Conservation (phyloP, 1,140 invertebrate species). For the Aphidius gifuensis region DNA sequence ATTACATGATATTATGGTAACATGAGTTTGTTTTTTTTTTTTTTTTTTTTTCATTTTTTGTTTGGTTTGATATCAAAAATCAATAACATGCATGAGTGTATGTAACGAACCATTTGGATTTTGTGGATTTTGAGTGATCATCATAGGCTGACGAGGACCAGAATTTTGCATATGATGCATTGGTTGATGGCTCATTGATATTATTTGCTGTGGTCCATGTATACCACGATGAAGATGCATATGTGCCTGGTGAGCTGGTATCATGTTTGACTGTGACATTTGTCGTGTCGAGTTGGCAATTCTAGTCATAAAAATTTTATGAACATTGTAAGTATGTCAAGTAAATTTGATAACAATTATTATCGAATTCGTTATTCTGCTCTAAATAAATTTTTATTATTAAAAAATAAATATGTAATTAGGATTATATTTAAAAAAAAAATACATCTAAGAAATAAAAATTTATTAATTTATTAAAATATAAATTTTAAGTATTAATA, state of each 20-base stretch:
- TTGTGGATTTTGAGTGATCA: constrained; percentile 49
- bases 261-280: constrained; percentile 53
- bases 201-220: constrained; percentile 46
- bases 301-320: constrained; percentile 30
- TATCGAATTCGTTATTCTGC: too few relatives aligned
- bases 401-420: background rate
- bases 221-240: constrained; percentile 43
- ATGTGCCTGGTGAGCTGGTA: constrained; percentile 49
- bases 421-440: background rate
- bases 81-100: too few relatives aligned
- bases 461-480: too few relatives aligned
- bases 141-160: constrained; percentile 45
- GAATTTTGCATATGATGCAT: constrained; percentile 53
- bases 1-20: too few relatives aligned
- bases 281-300: constrained; percentile 52
- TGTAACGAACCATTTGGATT: constrained; percentile 43
- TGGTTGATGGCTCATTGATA: constrained; percentile 48
- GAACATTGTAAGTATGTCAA: background rate
- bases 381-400: background rate
- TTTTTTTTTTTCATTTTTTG: too few relatives aligned
- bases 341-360: too few relatives aligned
- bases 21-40: too few relatives aligned
- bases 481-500: too few relatives aligned
- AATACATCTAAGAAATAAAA: too few relatives aligned
- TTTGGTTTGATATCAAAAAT: too few relatives aligned